Evolutionary conservation across 2,888 invertebrate genomes (phyloP).

Genomic region (Heliconius cydno): DNA sequence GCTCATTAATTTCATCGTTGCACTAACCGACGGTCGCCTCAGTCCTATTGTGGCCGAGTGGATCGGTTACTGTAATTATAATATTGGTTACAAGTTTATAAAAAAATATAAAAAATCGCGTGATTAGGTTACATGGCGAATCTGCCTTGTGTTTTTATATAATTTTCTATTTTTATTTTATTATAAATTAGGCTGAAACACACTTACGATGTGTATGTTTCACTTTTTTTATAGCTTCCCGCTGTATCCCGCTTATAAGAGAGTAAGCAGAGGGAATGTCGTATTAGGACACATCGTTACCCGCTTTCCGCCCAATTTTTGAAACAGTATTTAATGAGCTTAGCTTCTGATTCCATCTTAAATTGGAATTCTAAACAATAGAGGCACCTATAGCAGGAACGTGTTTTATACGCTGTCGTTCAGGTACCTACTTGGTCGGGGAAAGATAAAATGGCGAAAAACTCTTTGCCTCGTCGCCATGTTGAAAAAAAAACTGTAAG

Average conservation of each 20-base stretch:
- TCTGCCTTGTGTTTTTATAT: slow-evolving; percentile 23
- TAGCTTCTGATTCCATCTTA: no score
- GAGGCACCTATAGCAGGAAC: not conserved
- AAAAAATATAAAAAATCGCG: slow-evolving; percentile 40
- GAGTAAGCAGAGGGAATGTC: not conserved
- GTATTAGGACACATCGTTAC: not conserved
- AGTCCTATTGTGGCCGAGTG: slow-evolving; percentile 60
- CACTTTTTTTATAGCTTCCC: not conserved
- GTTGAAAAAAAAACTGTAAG: not conserved
- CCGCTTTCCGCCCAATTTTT: not conserved
- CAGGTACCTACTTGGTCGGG: not conserved
- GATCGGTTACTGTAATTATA: slow-evolving; percentile 68
- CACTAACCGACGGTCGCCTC: slow-evolving; percentile 60
- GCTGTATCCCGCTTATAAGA: not conserved
- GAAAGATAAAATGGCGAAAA: not conserved
- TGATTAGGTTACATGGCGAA: slow-evolving; percentile 45
- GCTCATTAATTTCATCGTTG: slow-evolving; percentile 78
- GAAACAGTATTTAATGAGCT: not conserved
- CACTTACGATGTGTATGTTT: not conserved
- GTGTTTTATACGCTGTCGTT: not conserved
- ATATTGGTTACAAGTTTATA: slow-evolving; percentile 50
- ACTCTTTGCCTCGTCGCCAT: not conserved
- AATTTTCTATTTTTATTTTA: not conserved
- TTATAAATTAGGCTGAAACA: not conserved
- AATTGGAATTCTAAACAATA: no score